Evolutionary conservation across 2,888 invertebrate species (phyloP).

Genomic region (Limnephilus rhombicus): DNA sequence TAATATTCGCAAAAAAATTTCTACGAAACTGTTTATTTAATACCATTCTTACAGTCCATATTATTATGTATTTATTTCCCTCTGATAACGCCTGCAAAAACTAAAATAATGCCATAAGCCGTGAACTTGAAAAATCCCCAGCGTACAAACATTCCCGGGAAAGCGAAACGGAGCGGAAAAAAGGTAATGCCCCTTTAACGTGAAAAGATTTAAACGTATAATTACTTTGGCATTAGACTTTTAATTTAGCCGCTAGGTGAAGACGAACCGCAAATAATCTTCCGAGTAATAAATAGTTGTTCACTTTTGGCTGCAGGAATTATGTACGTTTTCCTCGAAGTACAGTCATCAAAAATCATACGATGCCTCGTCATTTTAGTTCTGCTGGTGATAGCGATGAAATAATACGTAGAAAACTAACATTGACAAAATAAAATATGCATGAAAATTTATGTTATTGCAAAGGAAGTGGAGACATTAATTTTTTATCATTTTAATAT

Average conservation of each 20-base stretch:
- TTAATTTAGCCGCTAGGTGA: conserved; percentile 15
- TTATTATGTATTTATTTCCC: not conserved
- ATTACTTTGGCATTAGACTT: not conserved
- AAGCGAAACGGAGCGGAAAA: conserved; percentile 23
- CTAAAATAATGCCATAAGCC: not conserved
- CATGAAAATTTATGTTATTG: not conserved
- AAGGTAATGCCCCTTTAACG: conserved; percentile 13
- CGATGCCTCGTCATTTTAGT: conserved; percentile 26
- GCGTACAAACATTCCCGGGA: conserved; percentile 16
- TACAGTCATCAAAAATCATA: conserved; percentile 39
- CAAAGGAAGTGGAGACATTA: not conserved
- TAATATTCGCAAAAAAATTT: not conserved
- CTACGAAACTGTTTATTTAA: not conserved
- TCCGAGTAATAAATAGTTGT: conserved; percentile 26
- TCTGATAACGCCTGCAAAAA: not conserved
- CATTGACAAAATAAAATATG: not conserved
- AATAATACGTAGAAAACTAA: not conserved
- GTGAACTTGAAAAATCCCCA: not conserved
- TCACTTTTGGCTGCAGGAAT: conserved; percentile 27
- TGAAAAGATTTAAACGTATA: conserved; percentile 17
- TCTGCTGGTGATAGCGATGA: not conserved
- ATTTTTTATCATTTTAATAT: not conserved
- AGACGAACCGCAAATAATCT: conserved; percentile 44
- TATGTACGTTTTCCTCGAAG: conserved; percentile 43
- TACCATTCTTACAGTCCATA: not conserved